phyloP scores from a whole-genome alignment of 1,140 invertebrate genomes.

The Leptoteleia sp. region DNA sequence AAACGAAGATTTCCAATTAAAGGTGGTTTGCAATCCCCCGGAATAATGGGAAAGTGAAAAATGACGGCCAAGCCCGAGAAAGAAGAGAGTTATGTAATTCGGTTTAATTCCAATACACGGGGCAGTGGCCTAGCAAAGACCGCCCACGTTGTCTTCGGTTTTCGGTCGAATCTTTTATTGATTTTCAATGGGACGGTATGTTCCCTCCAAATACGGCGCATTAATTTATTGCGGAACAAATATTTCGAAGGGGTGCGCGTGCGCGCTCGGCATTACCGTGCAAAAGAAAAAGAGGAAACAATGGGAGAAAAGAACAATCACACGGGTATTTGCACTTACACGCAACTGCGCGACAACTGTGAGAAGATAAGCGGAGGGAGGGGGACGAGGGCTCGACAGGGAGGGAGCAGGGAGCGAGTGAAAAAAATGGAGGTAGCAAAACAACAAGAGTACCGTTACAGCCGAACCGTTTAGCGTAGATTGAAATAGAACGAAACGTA shows the following conservation, averaged over 20 bases:
- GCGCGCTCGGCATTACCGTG: constrained; percentile 1
- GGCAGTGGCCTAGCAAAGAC: constrained; percentile 20
- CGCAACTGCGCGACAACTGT: background rate
- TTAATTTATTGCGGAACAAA: constrained; percentile 46
- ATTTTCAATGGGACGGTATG: constrained; percentile 40
- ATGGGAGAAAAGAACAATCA: too few relatives aligned
- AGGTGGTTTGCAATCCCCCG: constrained; percentile 11
- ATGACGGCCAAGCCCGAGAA: constrained; percentile 23
- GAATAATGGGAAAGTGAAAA: constrained; percentile 39
- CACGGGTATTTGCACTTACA: background rate
- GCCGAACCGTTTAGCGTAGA: constrained; percentile 36
- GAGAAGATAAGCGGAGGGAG: too few relatives aligned
- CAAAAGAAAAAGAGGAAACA: too few relatives aligned
- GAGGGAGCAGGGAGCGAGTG: background rate
- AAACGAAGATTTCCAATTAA: constrained; percentile 16
- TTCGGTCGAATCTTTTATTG: constrained; percentile 47
- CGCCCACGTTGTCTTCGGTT: constrained; percentile 25
- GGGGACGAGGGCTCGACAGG: too few relatives aligned
- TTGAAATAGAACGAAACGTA: constrained; percentile 37
- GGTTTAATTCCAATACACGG: constrained; percentile 24
- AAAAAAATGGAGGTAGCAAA: constrained; percentile 12
- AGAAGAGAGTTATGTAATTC: constrained; percentile 37
- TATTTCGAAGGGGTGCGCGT: background rate
- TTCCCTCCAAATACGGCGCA: constrained; percentile 8
- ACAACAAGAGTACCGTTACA: constrained; percentile 20